Base-by-base conservation (phyloP, 1,140 invertebrate species). In the Meloidogyne chitwoodi region DNA sequence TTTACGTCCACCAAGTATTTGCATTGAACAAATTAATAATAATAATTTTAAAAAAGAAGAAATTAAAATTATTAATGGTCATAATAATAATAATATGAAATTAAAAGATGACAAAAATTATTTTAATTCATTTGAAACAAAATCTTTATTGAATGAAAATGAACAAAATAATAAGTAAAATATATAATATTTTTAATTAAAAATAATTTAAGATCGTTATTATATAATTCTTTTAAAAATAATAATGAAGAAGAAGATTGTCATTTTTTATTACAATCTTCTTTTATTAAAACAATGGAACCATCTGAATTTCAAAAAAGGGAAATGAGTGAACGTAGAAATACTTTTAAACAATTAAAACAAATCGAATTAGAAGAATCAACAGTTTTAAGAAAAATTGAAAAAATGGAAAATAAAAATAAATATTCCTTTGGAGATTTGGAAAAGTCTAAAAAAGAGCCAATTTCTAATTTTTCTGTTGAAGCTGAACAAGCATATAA, bases 401-500 rank as follows among this genome's bases (percentile, higher is more conserved):
- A 73, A 61, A 77, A 61, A 16, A 68, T 48, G 12, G 31, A 77
- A 69, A 44, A 31, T 22, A 44, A 41, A 44, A 44, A 65, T 11
- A 38, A 19, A 56, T 65, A 29, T 64, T 38, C 16, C 75, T n/a
- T 48, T 73, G 56, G 22, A 19, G 19, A 27, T 56, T 64, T 64
- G 24, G 26, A 27, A 61, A 56, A 29, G 5, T 77, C 34, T 44
- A 31, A 63, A 63, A 77, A 75, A 64, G 22, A 62, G 29, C 77
- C 34, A 26, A 16, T 64, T 16, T 22, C 44, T 11, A 78, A 80
- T 68, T 87, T 86, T 86, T 76, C 85, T 8, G 48, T 79, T 12
- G 85, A 87, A 68, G 85, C 85, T 1, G 84, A 87, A 73, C 81
- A 80, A 62, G 85, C 85, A 19, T 86, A 86, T 66, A 87, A 87